Base-by-base conservation (phyloP, 2,797 vertebrate genomes). In the Chaunax sp. region DNA sequence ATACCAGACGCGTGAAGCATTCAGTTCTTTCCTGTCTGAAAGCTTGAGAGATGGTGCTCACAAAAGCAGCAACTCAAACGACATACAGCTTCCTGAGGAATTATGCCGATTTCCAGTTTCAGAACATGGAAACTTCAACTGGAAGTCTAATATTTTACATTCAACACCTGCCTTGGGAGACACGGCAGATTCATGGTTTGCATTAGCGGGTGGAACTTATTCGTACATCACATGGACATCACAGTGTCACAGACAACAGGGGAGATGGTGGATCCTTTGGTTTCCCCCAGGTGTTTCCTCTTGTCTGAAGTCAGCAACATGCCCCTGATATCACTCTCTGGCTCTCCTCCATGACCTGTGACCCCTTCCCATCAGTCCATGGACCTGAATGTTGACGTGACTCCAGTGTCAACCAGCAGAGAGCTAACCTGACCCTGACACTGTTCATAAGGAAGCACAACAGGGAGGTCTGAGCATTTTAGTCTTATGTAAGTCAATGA, bases 251-350 rank as follows among this genome's bases (percentile, higher is more conserved):
- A 70, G 61, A 65, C 49, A 65, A 58, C 69, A 67, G 63, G 45
- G 69, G 57, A 66, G 72, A 41, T 38, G 41, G 22, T 10, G 56
- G 59, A 46, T 62, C 44, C 53, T 25, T 75, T 85, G 45, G 44
- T 57, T 87, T 89, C 85, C 85, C 45, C 66, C 93, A 91, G 92
- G 83, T 93, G 93, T 85, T 95, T 94, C 94, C 92, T 91, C 67
- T 33, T 33, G 28, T 60, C 52, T 38, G 25, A 37, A 62, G 77
- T 87, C 80, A 71, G 81, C 74, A 78, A 43, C 43, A 55, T 15
- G 18, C 5, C 66, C 35, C 75, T 84, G 82, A 87, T 72, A 75
- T 91, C 87, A 90, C 40, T 23, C 43, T 68, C 45, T 68, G 59
- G 65, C 49, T 62, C 47, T 23, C 35, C 25, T 61, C 51, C 41